Evolutionary conservation across 2,113 vertebrate genomes (phyloP), one percentile per base, ranked within the genome.

Genomic region (Hymenochirus boettgeri): DNA sequence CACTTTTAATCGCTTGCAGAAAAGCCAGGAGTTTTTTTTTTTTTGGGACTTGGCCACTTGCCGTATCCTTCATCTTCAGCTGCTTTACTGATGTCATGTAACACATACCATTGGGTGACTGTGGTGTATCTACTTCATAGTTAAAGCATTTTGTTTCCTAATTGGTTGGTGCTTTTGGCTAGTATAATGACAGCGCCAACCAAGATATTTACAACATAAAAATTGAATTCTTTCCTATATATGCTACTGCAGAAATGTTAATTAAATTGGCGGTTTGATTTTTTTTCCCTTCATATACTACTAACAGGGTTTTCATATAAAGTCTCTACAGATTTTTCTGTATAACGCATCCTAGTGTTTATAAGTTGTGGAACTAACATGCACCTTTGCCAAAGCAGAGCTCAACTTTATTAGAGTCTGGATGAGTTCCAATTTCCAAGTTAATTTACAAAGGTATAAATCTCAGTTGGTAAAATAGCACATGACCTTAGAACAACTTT

Each of bases 271-370:
- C 79, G 82, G 85, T 75, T n/a, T 33, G 31, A 33, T 33, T 86
- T 88, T 77, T 84, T 81, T 77, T 83, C 83, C n/a, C 84, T 82
- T 86, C 80, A 84, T 81, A 82, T 77, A 83, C 87, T 85, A 77
- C 81, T 83, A 81, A 73, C 73, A 70, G 84, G 79, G 85, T 80
- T 78, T 77, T 83, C 77, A 75, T 79, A 88, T 80, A 87, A 82
- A 85, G 78, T 71, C 71, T 71, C 80, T 79, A 79, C 72, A 83
- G 79, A 85, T 80, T 76, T 83, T 87, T 83, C 77, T 86, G 74
- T 76, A 83, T 72, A 81, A 78, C 80, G 82, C 82, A 85, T 84
- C 85, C 81, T 84, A 82, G 85, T 84, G 85, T 89, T 88, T 87
- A 89, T 86, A 88, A 82, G 76, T 84, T 80, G 78, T 85, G 83